Base-by-base conservation (phyloP, 2,888 invertebrate species). In the Rhamnusium bicolor region DNA sequence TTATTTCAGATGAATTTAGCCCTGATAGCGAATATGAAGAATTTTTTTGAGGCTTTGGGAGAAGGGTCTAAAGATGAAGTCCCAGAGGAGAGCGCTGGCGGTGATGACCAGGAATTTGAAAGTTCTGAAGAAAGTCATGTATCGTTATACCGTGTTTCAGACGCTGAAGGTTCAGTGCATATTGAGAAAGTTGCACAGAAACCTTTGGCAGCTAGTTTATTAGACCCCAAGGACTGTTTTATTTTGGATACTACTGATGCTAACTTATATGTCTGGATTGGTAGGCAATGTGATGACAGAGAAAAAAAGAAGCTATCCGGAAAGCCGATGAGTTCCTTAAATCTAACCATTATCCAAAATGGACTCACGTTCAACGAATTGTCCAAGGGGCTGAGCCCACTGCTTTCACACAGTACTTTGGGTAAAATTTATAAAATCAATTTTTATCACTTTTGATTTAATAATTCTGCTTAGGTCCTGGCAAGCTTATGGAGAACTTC, bases 391-490 rank as follows among this genome's bases (percentile, higher is more conserved):
- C 94, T 0, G 98, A 98, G 86, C 93, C 97, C 0, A 93, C 95
- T 0, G 91, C 93, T 6, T 98, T 98, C 89, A 96, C 95, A 80
- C 96, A 97, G 83, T 97, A 96, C 89, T 97, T 97, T 89, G 76
- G 78, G 78, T 78, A 46, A 24, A 7, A n/a, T 40, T 21, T n/a
- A 46, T 21, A n/a, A 46, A 46, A 63, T n/a, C 46, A 18, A 53
- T 53, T 27, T 27, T 5, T 18, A 2, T 65, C 2, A 10, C 56
- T 24, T 16, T 47, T 0, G 29, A 19, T 58, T 71, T 53, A 3
- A 40, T 66, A 32, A 54, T 12, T 21, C 69, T 1, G 7, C 68
- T 4, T 53, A 87, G 91, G 1, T 92, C 93, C 0, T 96, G 96
- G 96, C 90, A 92, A 53, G 93, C 93, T 79, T 84, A 84, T 7